Evolutionary conservation across 2,888 invertebrate genomes (phyloP).

Genomic region (Corythucha ciliata): DNA sequence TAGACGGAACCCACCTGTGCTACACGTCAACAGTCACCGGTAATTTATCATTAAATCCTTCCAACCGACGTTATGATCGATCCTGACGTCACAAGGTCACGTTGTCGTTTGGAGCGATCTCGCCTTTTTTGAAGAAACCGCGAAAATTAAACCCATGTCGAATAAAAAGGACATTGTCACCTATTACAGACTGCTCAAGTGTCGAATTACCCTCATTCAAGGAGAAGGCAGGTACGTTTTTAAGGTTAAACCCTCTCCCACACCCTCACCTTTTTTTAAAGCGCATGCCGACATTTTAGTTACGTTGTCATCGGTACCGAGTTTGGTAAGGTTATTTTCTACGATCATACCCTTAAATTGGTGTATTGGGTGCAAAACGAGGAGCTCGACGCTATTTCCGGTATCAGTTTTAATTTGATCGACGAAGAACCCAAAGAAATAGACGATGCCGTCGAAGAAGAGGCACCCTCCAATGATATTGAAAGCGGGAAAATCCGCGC

Average conservation of each 20-base stretch:
- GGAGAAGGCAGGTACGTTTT: conserved; percentile 7
- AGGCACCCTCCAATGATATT: background rate
- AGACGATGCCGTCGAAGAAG: background rate
- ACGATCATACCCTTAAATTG: conserved; percentile 3
- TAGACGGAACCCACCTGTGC: conserved; percentile 15
- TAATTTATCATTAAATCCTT: background rate
- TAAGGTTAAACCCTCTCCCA: too few relatives aligned
- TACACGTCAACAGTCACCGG: conserved; percentile 17
- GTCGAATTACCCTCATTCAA: conserved; percentile 12
- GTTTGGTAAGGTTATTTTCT: conserved; percentile 17
- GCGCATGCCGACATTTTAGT: too few relatives aligned
- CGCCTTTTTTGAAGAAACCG: conserved; percentile 15
- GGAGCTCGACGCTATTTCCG: conserved; percentile 6
- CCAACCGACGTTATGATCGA: background rate
- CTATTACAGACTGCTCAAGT: too few relatives aligned
- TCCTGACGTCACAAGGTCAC: conserved; percentile 7
- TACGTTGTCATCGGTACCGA: conserved; percentile 17
- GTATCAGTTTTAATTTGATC: conserved; percentile 13
- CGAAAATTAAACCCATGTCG: conserved; percentile 9
- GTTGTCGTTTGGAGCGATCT: conserved; percentile 21
- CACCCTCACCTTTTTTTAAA: too few relatives aligned
- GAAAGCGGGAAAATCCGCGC: conserved; percentile 3
- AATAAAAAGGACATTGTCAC: conserved; percentile 19
- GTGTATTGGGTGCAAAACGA: conserved; percentile 18
- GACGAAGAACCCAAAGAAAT: too few relatives aligned